A percentile compares a stretch with the other conserved stretches of the same genome.
Conservation (phyloP, 2,113 vertebrate species). For the Pavo muticus region DNA sequence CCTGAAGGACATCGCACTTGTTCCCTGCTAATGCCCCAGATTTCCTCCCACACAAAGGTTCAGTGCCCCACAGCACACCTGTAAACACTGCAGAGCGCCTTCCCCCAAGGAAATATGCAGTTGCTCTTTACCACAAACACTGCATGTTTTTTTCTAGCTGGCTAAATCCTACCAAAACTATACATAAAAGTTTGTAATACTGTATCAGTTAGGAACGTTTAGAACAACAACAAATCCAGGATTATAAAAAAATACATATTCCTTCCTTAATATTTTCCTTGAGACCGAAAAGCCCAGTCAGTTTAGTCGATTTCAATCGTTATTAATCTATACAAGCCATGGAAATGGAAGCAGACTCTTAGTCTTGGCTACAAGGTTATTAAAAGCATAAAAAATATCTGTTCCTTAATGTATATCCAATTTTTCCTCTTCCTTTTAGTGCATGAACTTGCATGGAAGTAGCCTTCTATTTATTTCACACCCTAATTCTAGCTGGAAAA, state of each 20-base stretch:
- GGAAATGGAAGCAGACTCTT: background rate
- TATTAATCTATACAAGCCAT: background rate
- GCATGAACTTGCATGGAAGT: background rate
- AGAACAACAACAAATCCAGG: background rate
- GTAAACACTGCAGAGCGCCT: background rate
- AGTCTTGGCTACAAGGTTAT: background rate
- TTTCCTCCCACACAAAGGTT: background rate
- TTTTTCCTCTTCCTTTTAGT: background rate
- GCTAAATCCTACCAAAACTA: background rate
- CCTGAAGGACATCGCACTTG: accelerated
- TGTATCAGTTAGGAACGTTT: background rate
- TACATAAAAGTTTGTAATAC: background rate
- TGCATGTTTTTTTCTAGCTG: background rate
- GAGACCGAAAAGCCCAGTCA: accelerated
- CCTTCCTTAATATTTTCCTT: background rate
- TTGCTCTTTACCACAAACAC: background rate
- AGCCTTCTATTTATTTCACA: background rate
- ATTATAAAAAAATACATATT: background rate
- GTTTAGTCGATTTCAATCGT: background rate
- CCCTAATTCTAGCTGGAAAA: background rate
- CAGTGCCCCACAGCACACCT: background rate
- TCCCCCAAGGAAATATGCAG: background rate
- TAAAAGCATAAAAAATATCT: background rate
- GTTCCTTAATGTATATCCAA: background rate
- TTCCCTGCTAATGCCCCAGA: background rate